Base-by-base conservation (phyloP, 2,113 vertebrate genomes). In the Pseudorasbora parva region DNA sequence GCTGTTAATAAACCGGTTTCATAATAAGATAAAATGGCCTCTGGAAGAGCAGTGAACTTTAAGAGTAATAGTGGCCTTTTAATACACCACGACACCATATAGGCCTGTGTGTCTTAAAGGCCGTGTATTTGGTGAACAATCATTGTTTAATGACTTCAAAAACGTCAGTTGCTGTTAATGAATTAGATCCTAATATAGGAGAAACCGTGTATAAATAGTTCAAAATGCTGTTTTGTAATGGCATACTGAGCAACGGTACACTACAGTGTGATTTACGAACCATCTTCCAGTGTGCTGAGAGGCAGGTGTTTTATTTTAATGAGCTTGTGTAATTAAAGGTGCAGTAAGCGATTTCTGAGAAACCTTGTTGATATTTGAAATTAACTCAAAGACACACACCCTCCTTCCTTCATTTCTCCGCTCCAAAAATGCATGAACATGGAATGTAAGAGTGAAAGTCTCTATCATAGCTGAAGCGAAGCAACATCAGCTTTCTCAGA, bases 21-120 rank as follows among this genome's bases (percentile, higher is more conserved):
- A 17, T 33, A 6, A 54, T 75, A 54, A n/a, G 14, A 75, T 73
- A 23, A 37, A n/a, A 25, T n/a, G 21, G 30, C 33, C 27, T 75
- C 12, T 41, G n/a, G 68, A 41, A 69, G 19, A 69, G 12, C 33
- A 41, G 64, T 72, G 21, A 45, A 72, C 41, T 72, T 69, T 37
- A 41, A 27, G 27, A 54, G 73, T 77, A 59, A 59, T 43, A 27
- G 56, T 78, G 76, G 76, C 76, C 56, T 62, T 78, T 78, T 25
- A 27, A 27, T 27, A 62, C 14, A 78, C 76, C 33, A 19, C 11
- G n/a, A 60, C 76, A 60, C n/a, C n/a, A 11, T 56, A 12, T 19
- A 37, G 37, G 6, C 37, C 37, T 37, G 8, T 41, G 25, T 30
- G 21, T 60, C 23, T 60, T 62, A 78, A 78, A 62, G 76, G 41